Evolutionary conservation across 2,797 vertebrate genomes (phyloP).

Genomic region (Cossypha heuglini): DNA sequence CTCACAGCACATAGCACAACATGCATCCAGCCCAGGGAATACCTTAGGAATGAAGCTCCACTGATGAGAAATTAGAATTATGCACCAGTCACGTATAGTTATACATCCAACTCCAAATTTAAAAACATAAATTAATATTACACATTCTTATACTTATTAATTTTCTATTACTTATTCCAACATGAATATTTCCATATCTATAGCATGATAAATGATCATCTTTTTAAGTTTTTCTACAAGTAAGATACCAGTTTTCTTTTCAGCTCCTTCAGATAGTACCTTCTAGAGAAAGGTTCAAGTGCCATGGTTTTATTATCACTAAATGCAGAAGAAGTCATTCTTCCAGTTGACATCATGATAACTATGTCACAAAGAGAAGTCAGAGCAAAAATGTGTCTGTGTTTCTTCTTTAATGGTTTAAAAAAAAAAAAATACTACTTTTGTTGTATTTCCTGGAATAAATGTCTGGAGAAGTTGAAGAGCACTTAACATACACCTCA

Average conservation of each 20-base stretch:
- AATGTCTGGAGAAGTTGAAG: neutral
- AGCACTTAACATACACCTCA: neutral
- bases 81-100: neutral
- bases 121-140: neutral
- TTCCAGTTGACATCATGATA: neutral
- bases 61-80: neutral
- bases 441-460: slow-evolving; percentile 5
- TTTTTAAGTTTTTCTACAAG: neutral
- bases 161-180: neutral
- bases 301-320: neutral
- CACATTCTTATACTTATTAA: neutral
- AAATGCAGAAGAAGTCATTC: slow-evolving; percentile 7
- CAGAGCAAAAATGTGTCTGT: neutral
- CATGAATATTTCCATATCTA: neutral
- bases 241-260: neutral
- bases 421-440: neutral
- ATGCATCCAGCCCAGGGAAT: neutral
- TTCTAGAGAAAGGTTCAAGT: neutral
- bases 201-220: neutral
- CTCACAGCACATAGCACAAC: neutral
- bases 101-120: neutral
- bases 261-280: neutral
- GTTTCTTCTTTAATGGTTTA: neutral
- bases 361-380: neutral
- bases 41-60: neutral